Conservation (phyloP, 1,140 invertebrate species). For the Lucilia cuprina region DNA sequence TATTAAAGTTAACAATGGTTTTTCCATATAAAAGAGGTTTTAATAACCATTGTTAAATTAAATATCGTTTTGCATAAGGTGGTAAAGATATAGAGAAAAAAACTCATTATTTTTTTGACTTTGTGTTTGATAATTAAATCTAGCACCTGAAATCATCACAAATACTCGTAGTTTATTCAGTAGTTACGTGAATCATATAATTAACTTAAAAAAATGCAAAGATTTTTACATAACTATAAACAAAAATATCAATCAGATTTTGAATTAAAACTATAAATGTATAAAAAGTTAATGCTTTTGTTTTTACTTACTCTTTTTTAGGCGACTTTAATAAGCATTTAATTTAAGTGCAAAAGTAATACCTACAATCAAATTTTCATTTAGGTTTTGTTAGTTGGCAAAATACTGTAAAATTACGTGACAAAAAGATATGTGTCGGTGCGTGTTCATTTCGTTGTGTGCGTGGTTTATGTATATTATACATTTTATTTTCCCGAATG, state of each 20-base stretch:
- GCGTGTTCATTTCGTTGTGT: not conserved
- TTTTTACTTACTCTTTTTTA: not conserved
- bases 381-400: not conserved
- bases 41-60: too few species aligned
- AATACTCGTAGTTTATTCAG: not conserved
- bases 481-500: not conserved
- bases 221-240: too few species aligned
- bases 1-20: too few species aligned
- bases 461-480: not conserved
- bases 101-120: too few species aligned
- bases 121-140: too few species aligned
- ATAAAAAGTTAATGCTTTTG: too few species aligned
- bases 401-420: not conserved
- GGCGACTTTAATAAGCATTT: not conserved
- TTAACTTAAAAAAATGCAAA: not conserved
- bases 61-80: too few species aligned
- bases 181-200: not conserved
- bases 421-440: not conserved
- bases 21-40: too few species aligned
- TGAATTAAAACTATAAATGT: too few species aligned
- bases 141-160: not conserved
- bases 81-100: too few species aligned
- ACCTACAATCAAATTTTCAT: not conserved
- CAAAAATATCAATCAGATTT: not conserved
- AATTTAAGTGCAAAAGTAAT: not conserved